phyloP scores from a whole-genome alignment of 2,113 vertebrate species.

The Dromaius novaehollandiae region DNA sequence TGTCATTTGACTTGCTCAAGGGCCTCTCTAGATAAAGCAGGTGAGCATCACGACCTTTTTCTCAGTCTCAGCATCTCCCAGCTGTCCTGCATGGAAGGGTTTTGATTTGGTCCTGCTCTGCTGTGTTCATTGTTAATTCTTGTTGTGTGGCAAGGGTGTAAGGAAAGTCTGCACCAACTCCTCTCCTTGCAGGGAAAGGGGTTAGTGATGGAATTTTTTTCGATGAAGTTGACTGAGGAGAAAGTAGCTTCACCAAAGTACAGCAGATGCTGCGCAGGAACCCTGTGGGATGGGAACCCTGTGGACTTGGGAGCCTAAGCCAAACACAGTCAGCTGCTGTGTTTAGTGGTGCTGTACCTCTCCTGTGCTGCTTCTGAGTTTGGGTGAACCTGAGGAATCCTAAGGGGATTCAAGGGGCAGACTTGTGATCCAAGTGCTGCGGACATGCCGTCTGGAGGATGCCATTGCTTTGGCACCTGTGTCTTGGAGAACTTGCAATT shows the following conservation, averaged over 20 bases:
- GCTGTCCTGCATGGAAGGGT: background rate
- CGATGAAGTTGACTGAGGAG: background rate
- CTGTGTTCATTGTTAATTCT: background rate
- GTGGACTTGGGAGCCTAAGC: background rate
- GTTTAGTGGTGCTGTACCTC: background rate
- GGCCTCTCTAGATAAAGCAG: background rate
- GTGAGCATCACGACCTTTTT: background rate
- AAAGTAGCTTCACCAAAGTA: fast-evolving
- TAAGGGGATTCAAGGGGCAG: background rate
- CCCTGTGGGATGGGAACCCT: background rate
- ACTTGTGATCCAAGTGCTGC: background rate
- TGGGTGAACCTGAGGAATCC: too few relatives aligned
- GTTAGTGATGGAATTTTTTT: background rate
- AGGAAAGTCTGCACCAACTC: background rate
- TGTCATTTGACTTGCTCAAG: background rate
- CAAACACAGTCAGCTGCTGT: fast-evolving
- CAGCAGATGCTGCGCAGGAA: background rate
- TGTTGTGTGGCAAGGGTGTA: background rate
- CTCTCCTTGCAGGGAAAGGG: background rate
- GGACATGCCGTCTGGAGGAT: background rate
- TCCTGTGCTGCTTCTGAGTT: too few relatives aligned
- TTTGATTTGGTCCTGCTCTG: background rate
- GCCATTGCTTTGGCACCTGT: background rate
- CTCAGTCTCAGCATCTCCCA: background rate
- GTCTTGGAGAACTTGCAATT: background rate